phyloP scores from a whole-genome alignment of 2,888 invertebrate species.

The Theristus sp. region DNA sequence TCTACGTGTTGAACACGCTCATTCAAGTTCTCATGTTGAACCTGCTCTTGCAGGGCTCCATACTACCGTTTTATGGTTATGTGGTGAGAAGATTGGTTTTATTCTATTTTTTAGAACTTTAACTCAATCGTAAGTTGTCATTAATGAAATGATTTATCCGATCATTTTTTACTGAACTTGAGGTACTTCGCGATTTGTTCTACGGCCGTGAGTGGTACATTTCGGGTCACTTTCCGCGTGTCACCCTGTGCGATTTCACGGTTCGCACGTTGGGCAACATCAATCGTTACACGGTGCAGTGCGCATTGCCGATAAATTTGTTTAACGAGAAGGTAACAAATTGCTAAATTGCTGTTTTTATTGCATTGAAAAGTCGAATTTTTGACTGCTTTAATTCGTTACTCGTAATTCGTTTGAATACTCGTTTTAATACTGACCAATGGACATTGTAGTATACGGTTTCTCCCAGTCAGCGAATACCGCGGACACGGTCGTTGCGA shows the following conservation, averaged over 20 bases:
- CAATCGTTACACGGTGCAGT: slow-evolving; percentile 26
- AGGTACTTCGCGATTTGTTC: slow-evolving; percentile 20
- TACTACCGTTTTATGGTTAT: slow-evolving; percentile 5
- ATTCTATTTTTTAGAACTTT: too few relatives aligned
- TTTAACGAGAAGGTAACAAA: slow-evolving; percentile 25
- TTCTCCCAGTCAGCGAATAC: too few relatives aligned
- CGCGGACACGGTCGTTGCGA: too few relatives aligned
- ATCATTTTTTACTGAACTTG: neutral
- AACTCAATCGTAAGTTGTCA: too few relatives aligned
- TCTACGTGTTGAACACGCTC: slow-evolving; percentile 20
- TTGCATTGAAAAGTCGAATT: too few relatives aligned
- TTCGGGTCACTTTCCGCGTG: slow-evolving; percentile 24
- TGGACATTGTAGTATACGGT: too few relatives aligned
- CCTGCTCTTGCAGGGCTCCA: slow-evolving; percentile 15
- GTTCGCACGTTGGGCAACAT: slow-evolving; percentile 25
- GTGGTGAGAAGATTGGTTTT: neutral
- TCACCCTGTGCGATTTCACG: slow-evolving; percentile 25
- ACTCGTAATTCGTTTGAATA: too few relatives aligned
- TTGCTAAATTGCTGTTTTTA: too few relatives aligned
- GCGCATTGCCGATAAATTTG: slow-evolving; percentile 25
- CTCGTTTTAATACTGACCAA: too few relatives aligned
- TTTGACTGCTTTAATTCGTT: too few relatives aligned
- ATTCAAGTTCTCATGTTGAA: slow-evolving; percentile 23
- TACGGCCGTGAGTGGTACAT: slow-evolving; percentile 23
- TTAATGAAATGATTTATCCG: too few relatives aligned